Evolutionary conservation across 2,113 vertebrate genomes (phyloP).

Genomic region (Campylomormyrus tamandua): DNA sequence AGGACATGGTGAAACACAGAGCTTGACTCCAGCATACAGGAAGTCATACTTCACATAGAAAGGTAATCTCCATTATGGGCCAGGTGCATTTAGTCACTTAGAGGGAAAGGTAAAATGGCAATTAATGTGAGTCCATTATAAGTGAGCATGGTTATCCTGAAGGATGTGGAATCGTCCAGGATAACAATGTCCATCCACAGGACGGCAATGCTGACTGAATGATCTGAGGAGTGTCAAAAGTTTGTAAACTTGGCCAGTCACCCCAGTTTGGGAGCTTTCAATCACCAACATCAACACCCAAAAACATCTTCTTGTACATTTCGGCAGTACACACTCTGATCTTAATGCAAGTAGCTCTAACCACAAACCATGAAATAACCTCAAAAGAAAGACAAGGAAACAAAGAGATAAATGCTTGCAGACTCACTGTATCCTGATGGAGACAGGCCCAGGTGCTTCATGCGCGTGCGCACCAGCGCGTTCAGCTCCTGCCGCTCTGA

Average conservation of each 20-base stretch:
- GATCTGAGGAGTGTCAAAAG: background rate
- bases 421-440: slow-evolving; percentile 60
- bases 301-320: background rate
- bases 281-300: background rate
- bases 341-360: background rate
- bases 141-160: background rate
- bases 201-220: background rate
- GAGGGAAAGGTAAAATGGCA: background rate
- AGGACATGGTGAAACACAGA: background rate
- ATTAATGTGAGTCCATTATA: background rate
- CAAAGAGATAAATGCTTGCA: background rate
- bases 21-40: background rate
- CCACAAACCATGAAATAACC: background rate
- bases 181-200: background rate
- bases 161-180: background rate
- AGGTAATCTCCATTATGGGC: background rate
- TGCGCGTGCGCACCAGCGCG: slow-evolving; percentile 62
- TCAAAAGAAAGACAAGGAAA: background rate
- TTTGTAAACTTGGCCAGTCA: background rate
- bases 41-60: background rate
- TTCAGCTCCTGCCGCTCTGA: slow-evolving; percentile 73
- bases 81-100: background rate
- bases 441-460: slow-evolving; percentile 71
- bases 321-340: background rate
- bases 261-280: background rate